Evolutionary conservation across 2,797 vertebrate species (phyloP), one percentile per base, ranked within the genome.

Genomic region (Chaetophractus vellerosus): DNA sequence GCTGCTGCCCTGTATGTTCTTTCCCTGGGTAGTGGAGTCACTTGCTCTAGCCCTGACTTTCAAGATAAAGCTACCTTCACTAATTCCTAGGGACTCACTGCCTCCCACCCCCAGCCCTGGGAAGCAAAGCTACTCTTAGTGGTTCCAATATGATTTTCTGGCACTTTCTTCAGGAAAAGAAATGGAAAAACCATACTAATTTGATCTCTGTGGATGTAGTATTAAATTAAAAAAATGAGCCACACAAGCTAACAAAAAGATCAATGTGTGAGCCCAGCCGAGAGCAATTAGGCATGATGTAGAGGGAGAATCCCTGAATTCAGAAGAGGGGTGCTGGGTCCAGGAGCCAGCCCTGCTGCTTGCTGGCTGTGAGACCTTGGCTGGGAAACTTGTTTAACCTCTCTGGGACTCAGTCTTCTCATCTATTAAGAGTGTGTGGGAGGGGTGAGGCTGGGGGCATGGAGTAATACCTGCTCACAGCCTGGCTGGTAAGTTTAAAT

Each of bases 21-120:
- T 41, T 82, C 9, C 12, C 41, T 48, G 23, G 33, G 11, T 61
- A 52, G 12, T 1, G 6, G 7, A 83, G 71, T 23, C 11, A 24
- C 41, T 87, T 4, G 0, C 52, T 88, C 48, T 81, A 55, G 23
- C 14, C 7, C 71, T 79, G 63, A 33, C 24, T 79, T 61, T 48
- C 45, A 23, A 57, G 71, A 14, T 64, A 48, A 36, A 79, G n/a
- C 33, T 41, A 23, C n/a, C 4, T 61, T 24, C 2, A 36, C 26
- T 61, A 26, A 57, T 93, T 91, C 21, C 6, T 86, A 31, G 12
- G 18, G 71, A 45, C 52, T 83, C 33, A 26, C 10, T 12, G 31
- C 26, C 0, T 23, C 18, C 4, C 5, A 19, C 5, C 3, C 48
- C 5, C 2, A 21, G 33, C 12, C 10, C 10, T 6, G 2, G 50